Evolutionary conservation across 2,797 vertebrate species (phyloP), one percentile per base, ranked within the genome.

Genomic region (Spatula versicolor): DNA sequence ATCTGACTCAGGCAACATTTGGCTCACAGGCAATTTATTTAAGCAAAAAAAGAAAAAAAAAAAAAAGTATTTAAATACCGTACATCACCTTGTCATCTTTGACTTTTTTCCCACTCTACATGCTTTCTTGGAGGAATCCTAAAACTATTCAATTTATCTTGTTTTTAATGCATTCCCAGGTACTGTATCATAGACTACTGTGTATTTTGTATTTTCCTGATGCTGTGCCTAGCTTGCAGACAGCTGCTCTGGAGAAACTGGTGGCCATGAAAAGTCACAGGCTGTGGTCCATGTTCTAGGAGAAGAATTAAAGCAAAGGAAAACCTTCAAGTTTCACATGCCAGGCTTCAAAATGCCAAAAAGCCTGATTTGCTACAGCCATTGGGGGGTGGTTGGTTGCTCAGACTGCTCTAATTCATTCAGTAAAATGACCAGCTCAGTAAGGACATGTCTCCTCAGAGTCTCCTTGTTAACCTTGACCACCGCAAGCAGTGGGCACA

Each of bases 1-100:
- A 46, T 60, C 67, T 94, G 80, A 86, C n/a, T 92, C 91, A 92
- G 85, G 18, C 13, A 91, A 48, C 25, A 14, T 45, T 96, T 91
- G 91, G 80, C 77, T 92, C 67, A 48, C 50, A 88, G 76, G 83
- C 83, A 96, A 78, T 48, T 41, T 66, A 59, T 60, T 92, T 77
- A 88, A 91, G 71, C 23, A 73, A 81, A 93, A 39, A 39, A 39
- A 39, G 14, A 39, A 3, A 39, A 14, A 39, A 39, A 13, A 39
- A 13, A 39, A 14, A 39, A 6, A 14, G 71, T 54, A 50, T 86
- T 92, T 81, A 81, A 89, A 45, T 59, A 82, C 20, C 68, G 68
- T 50, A 69, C 50, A 81, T 59, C 45, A 78, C 64, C 81, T 90
- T 81, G 56, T 67, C 48, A 71, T 80, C 41, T 72, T 33, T 33